Evolutionary conservation across 2,797 vertebrate genomes (phyloP).

Genomic region (Lycodopsis pacificus): DNA sequence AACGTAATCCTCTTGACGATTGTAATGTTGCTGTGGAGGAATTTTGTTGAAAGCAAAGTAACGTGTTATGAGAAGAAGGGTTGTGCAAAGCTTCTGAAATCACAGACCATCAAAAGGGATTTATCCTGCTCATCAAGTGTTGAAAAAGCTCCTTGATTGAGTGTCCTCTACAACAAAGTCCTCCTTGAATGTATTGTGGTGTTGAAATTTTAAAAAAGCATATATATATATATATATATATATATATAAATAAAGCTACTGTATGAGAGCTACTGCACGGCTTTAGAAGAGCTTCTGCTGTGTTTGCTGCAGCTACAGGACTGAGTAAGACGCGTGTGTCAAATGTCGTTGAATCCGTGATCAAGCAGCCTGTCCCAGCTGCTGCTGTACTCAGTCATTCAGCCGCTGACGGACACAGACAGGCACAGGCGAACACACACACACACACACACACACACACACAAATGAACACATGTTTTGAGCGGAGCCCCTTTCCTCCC

Average conservation of each 20-base stretch:
- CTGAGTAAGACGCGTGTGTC: constrained; percentile 46
- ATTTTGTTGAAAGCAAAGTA: constrained; percentile 22
- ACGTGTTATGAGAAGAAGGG: neutral
- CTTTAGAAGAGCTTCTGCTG: constrained; percentile 40
- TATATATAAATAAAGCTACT: constrained; percentile 21
- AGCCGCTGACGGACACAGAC: constrained; percentile 65
- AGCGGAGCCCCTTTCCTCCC: constrained; percentile 4
- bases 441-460: constrained; percentile 30
- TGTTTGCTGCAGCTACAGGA: constrained; percentile 41
- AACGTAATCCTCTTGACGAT: constrained; percentile 13
- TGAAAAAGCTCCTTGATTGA: constrained; percentile 3
- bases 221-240: neutral
- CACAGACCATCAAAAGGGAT: constrained; percentile 33
- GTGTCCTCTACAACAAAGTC: neutral
- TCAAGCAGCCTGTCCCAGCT: constrained; percentile 75
- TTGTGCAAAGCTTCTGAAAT: constrained; percentile 18
- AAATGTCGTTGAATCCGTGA: constrained; percentile 61
- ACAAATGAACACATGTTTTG: too few species aligned
- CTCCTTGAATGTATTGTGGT: neutral
- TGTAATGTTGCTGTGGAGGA: neutral
- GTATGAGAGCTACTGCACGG: constrained; percentile 13
- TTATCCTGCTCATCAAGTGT: constrained; percentile 5
- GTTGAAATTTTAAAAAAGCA: neutral
- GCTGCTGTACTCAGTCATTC: constrained; percentile 74
- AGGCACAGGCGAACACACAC: constrained; percentile 37